Base-by-base conservation (phyloP, 2,113 vertebrate species). In the Perca schrenkii region DNA sequence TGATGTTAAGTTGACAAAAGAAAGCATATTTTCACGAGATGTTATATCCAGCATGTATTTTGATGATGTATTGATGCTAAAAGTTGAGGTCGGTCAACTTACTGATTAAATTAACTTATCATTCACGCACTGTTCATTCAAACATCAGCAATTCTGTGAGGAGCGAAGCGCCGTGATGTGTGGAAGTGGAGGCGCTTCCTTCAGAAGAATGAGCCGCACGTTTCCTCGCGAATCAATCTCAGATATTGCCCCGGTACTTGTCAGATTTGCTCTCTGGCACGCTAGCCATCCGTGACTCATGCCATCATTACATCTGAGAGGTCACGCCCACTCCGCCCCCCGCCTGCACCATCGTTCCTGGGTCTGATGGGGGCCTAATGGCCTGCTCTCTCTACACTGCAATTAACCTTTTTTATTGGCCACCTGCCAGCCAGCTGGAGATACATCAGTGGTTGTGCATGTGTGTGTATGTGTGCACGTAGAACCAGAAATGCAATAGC, bases 361-460 rank as follows among this genome's bases (percentile, higher is more conserved):
- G 89, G 71, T 89, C 89, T 84, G 87, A 92, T 71, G 91, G 88
- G 82, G 76, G 84, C 80, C 87, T 90, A 93, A 93, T 92, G 89
- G 91, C 86, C 88, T 91, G 89, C 79, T 87, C 90, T 71, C 86
- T 87, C 91, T 79, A 89, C 65, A 67, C 88, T 36, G 85, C 91
- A 93, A 94, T 95, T 95, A 94, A 95, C 94, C 92, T 93, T 92
- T 34, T 94, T 93, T 87, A 95, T 92, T 92, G 88, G 89, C 90
- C 91, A 88, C 88, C 88, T 92, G 91, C 91, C 91, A 86, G 84
- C 80, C 73, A 73, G 89, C 90, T 86, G 80, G 74, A 85, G 90
- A 92, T 85, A 76, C 80, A 88, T 86, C 79, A 69, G 34, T 14
- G 61, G 1, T 2, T 49, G 71, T 8, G 67, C 1, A 6, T 47